These are phyloP conservation scores for Raja brachyura DNA, from an alignment of 2,113 vertebrate genomes.

Conservation along the genomic window DNA sequence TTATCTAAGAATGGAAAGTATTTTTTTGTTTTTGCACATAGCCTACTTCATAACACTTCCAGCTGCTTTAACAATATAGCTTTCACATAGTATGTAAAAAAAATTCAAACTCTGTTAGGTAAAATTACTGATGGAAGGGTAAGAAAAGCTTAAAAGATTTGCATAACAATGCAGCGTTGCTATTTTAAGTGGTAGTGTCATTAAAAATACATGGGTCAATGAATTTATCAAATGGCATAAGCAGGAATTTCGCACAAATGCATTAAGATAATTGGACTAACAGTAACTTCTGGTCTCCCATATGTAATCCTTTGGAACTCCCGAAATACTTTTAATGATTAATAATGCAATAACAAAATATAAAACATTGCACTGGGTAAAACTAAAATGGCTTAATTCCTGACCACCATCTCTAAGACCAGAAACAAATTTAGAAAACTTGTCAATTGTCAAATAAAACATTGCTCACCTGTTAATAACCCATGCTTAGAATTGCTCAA, in stretches of 20 bases:
- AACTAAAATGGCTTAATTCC: not conserved
- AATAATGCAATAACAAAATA: not conserved
- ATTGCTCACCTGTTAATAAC: not conserved
- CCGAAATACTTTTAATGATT: not conserved
- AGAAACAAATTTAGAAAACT: not conserved
- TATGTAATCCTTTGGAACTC: not conserved
- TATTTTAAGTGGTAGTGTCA: not conserved
- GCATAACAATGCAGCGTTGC: not conserved
- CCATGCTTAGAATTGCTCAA: not conserved
- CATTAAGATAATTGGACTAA: not conserved
- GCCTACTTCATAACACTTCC: too few relatives aligned
- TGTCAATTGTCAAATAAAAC: not conserved
- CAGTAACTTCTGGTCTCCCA: not conserved
- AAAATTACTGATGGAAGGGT: not conserved
- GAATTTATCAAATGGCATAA: not conserved
- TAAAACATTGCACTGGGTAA: not conserved
- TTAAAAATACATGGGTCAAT: not conserved
- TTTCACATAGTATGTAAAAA: not conserved
- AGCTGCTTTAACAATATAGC: not conserved
- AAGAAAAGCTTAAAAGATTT: not conserved
- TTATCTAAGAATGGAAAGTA: not conserved
- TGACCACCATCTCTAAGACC: not conserved
- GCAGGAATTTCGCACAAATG: not conserved
- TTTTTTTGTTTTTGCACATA: not conserved
- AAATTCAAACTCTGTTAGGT: not conserved